phyloP scores from a whole-genome alignment of 2,888 invertebrate genomes.

The Tenodera sinensis region DNA sequence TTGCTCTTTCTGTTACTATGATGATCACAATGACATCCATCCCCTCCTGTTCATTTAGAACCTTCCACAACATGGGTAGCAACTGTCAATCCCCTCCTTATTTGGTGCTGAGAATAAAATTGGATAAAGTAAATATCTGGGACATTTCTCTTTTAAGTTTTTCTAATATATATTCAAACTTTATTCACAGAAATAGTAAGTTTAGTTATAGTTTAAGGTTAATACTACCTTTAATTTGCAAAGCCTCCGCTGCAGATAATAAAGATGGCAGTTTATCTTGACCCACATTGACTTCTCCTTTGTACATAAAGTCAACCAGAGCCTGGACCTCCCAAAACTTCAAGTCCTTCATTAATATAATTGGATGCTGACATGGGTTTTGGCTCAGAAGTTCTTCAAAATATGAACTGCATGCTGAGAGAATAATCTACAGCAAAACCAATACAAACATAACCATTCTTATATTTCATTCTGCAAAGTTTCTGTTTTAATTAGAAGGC shows the following conservation, averaged over 20 bases:
- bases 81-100: too few relatives aligned
- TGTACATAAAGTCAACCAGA: slow-evolving; percentile 52
- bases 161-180: too few relatives aligned
- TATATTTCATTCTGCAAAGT: neutral
- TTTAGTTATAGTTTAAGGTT: neutral
- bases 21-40: too few relatives aligned
- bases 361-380: slow-evolving; percentile 83
- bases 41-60: too few relatives aligned
- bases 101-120: too few relatives aligned
- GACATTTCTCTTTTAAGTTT: too few relatives aligned
- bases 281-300: slow-evolving; percentile 50
- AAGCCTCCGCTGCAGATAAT: slow-evolving; percentile 47
- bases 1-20: too few relatives aligned
- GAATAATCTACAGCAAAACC: slow-evolving; percentile 51
- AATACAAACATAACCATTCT: neutral
- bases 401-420: slow-evolving; percentile 82
- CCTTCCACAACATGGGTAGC: too few relatives aligned
- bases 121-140: too few relatives aligned
- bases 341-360: slow-evolving; percentile 52
- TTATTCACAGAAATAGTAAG: neutral
- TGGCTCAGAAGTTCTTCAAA: slow-evolving; percentile 74
- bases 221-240: slow-evolving; percentile 40
- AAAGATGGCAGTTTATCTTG: slow-evolving; percentile 48
- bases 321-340: slow-evolving; percentile 51
- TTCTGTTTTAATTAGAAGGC: neutral